phyloP scores from a whole-genome alignment of 2,888 invertebrate genomes.

The Apoda limacodes region DNA sequence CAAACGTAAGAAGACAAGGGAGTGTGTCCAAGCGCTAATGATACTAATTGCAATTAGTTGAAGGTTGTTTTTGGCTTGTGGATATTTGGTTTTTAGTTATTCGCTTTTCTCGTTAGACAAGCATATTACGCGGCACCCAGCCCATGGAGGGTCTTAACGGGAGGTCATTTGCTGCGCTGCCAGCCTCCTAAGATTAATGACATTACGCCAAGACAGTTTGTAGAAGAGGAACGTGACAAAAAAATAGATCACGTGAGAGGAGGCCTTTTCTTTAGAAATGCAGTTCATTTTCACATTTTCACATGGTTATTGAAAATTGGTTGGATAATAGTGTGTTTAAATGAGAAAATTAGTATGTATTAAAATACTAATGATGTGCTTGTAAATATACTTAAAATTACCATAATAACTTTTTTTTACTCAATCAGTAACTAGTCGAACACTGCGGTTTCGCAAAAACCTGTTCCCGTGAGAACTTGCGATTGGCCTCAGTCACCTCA shows the following conservation, averaged over 20 bases:
- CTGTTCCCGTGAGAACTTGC: no score
- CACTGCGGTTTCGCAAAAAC: no score
- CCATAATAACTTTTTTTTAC: no score
- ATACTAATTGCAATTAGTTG: conserved; percentile 50
- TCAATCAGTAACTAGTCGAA: no score
- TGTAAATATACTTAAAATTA: no score
- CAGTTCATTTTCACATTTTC: no score
- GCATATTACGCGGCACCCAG: conserved; percentile 56
- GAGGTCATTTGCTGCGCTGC: conserved; percentile 66
- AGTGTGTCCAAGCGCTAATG: conserved; percentile 44
- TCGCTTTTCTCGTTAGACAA: conserved; percentile 39
- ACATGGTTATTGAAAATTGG: no score
- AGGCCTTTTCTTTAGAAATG: no score
- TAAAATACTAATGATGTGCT: no score
- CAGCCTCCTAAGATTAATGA: conserved; percentile 64
- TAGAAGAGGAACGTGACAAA: conserved; percentile 54
- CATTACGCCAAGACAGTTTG: conserved; percentile 59
- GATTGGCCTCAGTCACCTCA: no score
- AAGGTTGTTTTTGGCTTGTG: conserved; percentile 57
- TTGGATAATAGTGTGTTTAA: no score
- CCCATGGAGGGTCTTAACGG: conserved; percentile 62
- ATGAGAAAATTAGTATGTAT: no score
- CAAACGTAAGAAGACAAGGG: conserved; percentile 36
- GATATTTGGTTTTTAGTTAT: conserved; percentile 43
- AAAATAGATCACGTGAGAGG: conserved; percentile 47